Evolutionary conservation across 2,113 vertebrate genomes (phyloP).

Genomic region (Phylloscopus trochilus): DNA sequence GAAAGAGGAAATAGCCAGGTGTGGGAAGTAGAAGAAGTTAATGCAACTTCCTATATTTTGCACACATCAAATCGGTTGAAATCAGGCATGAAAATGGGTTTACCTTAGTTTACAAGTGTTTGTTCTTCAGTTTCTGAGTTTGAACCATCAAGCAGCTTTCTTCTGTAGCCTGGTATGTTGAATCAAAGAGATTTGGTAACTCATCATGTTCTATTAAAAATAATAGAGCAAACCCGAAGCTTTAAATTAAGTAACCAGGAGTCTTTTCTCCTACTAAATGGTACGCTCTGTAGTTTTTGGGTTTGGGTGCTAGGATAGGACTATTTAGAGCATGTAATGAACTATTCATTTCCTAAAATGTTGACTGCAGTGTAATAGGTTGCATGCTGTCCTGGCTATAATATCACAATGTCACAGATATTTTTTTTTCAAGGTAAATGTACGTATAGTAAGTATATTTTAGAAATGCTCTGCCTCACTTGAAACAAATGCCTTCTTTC

Average conservation of each 20-base stretch:
- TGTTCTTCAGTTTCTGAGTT: not conserved
- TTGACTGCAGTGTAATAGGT: not conserved
- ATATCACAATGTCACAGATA: not conserved
- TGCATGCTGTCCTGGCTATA: not conserved
- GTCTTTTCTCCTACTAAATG: not conserved
- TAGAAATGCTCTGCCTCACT: not conserved
- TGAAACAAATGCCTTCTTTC: not conserved
- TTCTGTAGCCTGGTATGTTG: not conserved
- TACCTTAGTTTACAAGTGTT: not conserved
- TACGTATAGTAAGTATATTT: not conserved
- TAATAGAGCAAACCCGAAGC: not conserved
- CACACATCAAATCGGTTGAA: not conserved
- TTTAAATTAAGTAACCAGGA: not conserved
- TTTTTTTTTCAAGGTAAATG: not conserved
- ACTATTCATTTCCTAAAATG: not conserved
- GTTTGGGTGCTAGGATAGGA: not conserved
- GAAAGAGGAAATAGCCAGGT: not conserved
- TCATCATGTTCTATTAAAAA: not conserved
- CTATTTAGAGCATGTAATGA: not conserved
- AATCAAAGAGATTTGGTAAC: not conserved
- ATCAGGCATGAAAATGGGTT: not conserved
- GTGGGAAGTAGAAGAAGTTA: not conserved
- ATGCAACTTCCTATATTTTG: not conserved
- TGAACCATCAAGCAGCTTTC: not conserved
- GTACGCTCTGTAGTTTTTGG: not conserved